Evolutionary conservation across 2,888 invertebrate genomes (phyloP), one percentile per base, ranked within the genome.

Genomic region (Molorchus minor): DNA sequence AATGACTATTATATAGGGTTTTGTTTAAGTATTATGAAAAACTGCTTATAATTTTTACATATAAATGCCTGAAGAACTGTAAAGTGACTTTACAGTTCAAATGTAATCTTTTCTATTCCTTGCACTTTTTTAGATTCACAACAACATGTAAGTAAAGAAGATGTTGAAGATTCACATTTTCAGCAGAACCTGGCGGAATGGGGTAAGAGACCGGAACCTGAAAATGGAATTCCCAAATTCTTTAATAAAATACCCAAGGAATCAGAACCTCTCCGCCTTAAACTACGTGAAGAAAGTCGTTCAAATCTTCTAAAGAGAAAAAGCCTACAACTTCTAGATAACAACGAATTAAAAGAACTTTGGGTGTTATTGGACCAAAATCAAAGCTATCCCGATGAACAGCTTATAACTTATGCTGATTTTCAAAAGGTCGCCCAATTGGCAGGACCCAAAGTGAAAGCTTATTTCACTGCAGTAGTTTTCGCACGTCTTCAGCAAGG

Each of bases 401-500:
- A 94, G 69, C 85, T 93, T 62, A 91, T 96, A 56, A 91, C 88
- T 77, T 96, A 94, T 78, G 85, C 88, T 64, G 93, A 94, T 79
- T 96, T 93, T 75, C 86, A 88, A 68, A 90, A 90, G 80, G 91
- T 96, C 5, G 86, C 88, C 16, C 84, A 87, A 64, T 83, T 90
- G 62, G 90, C 92, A 3, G 91, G 91, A 3, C 81, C 72, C 2
- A 80, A 79, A 75, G 71, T 78, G 2, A 77, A 77, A 61, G 76
- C 89, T 33, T 96, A 94, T 75, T 90, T 98, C 74, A 93, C 91
- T 25, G 89, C 96, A 0, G 88, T 88, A 68, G 88, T 94, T 10
- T 98, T 96, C 79, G 92, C 93, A 0, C 93, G 94, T 64, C 82
- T 98, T 2, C 91, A 94, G 76, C 91, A 92, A 59, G 88, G 89